phyloP scores from a whole-genome alignment of 1,140 invertebrate genomes.

The Callitettix versicolor region DNA sequence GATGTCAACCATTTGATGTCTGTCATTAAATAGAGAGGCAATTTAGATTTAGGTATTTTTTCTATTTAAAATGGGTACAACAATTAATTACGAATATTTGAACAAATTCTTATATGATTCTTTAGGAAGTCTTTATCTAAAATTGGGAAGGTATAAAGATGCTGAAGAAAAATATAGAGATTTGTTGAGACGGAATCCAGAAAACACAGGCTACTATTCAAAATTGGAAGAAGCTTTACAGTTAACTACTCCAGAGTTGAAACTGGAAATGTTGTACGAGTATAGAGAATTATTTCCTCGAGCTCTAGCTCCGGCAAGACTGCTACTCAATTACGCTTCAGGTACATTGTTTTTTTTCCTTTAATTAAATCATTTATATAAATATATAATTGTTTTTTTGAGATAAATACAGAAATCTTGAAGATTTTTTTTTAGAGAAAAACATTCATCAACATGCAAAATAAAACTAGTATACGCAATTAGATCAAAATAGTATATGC shows the following conservation, averaged over 20 bases:
- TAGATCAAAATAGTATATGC: too few species aligned
- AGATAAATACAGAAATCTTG: too few species aligned
- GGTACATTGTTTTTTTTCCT: constrained; percentile 37
- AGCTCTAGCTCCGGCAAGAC: constrained; percentile 74
- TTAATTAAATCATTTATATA: not conserved
- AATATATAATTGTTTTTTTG: not conserved
- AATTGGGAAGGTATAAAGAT: constrained; percentile 51
- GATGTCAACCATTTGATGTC: too few species aligned
- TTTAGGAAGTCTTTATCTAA: constrained; percentile 52
- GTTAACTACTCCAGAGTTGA: constrained; percentile 56
- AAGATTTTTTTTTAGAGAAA: too few species aligned
- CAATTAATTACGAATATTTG: too few species aligned
- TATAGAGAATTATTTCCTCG: constrained; percentile 67
- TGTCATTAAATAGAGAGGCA: too few species aligned
- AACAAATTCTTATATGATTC: too few species aligned
- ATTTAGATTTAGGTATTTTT: too few species aligned
- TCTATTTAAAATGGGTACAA: too few species aligned
- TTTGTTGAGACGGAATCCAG: constrained; percentile 86
- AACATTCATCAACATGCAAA: too few species aligned
- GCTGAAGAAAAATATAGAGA: constrained; percentile 77
- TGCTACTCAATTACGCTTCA: constrained; percentile 73
- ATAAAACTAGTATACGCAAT: too few species aligned
- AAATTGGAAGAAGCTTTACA: constrained; percentile 76
- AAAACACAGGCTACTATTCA: constrained; percentile 87
- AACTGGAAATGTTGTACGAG: constrained; percentile 69